phyloP scores from a whole-genome alignment of 2,888 invertebrate species.

The Lottia scabra region DNA sequence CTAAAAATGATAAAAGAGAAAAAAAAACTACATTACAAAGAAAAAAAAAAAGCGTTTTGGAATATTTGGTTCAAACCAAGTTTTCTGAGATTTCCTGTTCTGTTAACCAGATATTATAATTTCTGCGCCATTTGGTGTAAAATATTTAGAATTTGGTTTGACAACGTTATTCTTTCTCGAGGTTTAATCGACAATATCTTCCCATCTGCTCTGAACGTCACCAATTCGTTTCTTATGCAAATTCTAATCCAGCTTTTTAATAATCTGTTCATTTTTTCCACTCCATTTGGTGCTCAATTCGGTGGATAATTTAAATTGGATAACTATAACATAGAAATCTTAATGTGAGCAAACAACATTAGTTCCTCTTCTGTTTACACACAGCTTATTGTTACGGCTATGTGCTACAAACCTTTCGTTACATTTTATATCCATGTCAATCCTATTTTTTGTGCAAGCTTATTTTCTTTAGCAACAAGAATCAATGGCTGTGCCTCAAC shows the following conservation, averaged over 20 bases:
- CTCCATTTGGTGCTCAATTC: constrained; percentile 22
- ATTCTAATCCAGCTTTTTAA: constrained; percentile 13
- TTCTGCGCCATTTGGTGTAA: neutral
- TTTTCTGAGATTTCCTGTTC: too few relatives aligned
- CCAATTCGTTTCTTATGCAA: constrained; percentile 16
- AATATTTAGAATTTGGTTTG: neutral
- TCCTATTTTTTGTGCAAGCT: constrained; percentile 3
- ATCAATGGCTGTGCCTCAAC: neutral
- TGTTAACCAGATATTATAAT: neutral
- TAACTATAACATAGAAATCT: constrained; percentile 15
- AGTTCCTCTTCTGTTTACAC: neutral
- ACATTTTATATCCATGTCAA: constrained; percentile 2
- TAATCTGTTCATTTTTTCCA: constrained; percentile 21
- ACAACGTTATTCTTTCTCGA: neutral
- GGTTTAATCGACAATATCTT: constrained; percentile 6
- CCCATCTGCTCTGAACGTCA: constrained; percentile 9
- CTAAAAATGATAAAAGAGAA: too few relatives aligned
- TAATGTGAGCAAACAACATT: constrained; percentile 16
- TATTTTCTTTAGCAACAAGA: constrained; percentile 4
- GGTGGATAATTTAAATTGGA: constrained; percentile 24
- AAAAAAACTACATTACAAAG: too few relatives aligned
- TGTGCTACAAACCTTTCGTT: neutral
- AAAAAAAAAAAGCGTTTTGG: too few relatives aligned
- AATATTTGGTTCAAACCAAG: too few relatives aligned
- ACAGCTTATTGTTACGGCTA: neutral